Evolutionary conservation across 2,113 vertebrate species (phyloP).

Genomic region (Nesoenas mayeri): DNA sequence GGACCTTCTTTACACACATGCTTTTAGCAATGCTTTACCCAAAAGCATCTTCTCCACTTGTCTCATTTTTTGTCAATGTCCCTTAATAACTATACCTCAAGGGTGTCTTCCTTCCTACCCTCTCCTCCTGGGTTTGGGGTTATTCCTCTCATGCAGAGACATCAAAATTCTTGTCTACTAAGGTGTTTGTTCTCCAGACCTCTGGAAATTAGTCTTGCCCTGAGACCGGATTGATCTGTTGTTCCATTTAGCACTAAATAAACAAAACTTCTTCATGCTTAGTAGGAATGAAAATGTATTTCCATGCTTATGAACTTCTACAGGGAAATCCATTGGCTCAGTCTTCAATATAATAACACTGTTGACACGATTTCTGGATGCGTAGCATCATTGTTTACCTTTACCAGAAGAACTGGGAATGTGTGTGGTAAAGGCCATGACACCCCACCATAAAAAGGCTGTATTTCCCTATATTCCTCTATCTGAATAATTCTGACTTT

Average conservation of each 20-base stretch:
- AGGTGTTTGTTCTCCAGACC: background rate
- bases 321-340: background rate
- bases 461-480: background rate
- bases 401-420: background rate
- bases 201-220: background rate
- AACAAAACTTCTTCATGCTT: background rate
- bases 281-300: background rate
- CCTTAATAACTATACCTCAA: background rate
- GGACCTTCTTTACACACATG: background rate
- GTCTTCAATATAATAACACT: background rate
- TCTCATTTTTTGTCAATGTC: background rate
- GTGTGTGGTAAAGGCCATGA: background rate
- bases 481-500: background rate
- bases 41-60: background rate
- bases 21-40: background rate
- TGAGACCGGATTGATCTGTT: background rate
- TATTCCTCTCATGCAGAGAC: background rate
- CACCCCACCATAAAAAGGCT: background rate
- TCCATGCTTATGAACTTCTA: background rate
- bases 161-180: background rate
- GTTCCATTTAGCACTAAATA: background rate
- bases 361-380: background rate
- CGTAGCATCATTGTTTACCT: background rate
- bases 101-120: background rate
- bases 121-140: background rate